These are phyloP conservation scores for Amphiprion percula DNA, from an alignment of 2,113 vertebrate species.

Conservation along the genomic window DNA sequence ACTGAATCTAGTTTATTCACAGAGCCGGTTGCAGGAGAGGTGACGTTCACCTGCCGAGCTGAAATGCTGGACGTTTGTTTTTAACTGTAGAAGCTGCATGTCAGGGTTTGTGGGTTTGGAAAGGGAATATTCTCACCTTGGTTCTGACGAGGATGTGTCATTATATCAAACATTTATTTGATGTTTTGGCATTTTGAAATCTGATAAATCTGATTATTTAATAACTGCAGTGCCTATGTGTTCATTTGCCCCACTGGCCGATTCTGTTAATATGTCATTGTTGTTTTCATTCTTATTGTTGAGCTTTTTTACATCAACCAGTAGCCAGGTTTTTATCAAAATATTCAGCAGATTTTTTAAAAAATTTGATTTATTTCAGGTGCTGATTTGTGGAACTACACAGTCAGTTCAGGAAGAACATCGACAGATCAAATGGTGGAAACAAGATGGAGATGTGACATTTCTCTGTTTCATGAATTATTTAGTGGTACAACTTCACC, in stretches of 20 bases:
- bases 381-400: no score
- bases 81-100: background rate
- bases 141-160: background rate
- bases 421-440: no score
- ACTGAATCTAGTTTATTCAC: conserved; percentile 8
- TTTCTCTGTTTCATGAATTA: no score
- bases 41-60: background rate
- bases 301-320: background rate
- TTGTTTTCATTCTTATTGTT: background rate
- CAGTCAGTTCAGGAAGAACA: no score
- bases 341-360: no score
- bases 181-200: conserved; percentile 13
- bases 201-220: conserved; percentile 41
- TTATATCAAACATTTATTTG: background rate
- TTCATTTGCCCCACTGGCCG: background rate
- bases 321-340: background rate
- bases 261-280: background rate
- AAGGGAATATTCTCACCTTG: background rate
- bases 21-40: background rate
- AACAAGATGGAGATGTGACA: no score
- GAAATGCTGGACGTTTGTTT: background rate
- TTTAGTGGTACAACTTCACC: no score
- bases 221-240: conserved; percentile 16
- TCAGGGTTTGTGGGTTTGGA: background rate
- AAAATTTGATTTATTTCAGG: no score